Base-by-base conservation (phyloP, 2,113 vertebrate genomes). In the Peromyscus californicus region DNA sequence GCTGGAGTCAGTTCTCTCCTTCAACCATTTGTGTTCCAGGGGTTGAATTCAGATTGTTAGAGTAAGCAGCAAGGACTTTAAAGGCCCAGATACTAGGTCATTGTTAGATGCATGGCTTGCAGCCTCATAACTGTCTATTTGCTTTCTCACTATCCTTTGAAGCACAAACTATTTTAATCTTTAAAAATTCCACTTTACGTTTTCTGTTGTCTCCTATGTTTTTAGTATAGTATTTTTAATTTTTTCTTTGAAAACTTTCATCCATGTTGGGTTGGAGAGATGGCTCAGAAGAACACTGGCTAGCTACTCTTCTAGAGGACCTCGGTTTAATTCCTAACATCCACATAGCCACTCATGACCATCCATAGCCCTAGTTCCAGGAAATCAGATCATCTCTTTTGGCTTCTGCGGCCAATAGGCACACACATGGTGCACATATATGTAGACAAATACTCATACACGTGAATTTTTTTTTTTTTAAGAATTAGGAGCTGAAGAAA, bases 131-230 rank as follows among this genome's bases (percentile, higher is more conserved):
- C 63, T 83, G 8, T 67, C 8, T 83, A n/a, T 85, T 76, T 33
- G 67, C 48, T 91, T 95, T 95, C 45, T 86, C 83, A 75, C 5
- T 97, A 12, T 90, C 48, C 4, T 88, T 89, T 61, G 87, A 95
- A 85, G 59, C 36, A 80, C 45, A 67, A 79, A 96, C 39, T 17
- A 89, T 86, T 94, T 93, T 92, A 83, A 42, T 83, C 97, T 96
- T 91, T 36, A 10, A 78, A 31, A 97, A 91, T 57, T 90, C 10
- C 4, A 88, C 7, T 86, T 61, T 91, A 80, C 80, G 61, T 92
- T 93, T 90, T 74, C n/a, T 95, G 88, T 95, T 96, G 10, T 89
- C 84, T 31, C 36, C 91, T 13, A 0, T 93, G 29, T 48, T 48
- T 69, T 51, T 48, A 15, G 3, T 61, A 61, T 83, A 61, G 39